phyloP scores from a whole-genome alignment of 2,888 invertebrate species.

The Silvanus unidentatus region DNA sequence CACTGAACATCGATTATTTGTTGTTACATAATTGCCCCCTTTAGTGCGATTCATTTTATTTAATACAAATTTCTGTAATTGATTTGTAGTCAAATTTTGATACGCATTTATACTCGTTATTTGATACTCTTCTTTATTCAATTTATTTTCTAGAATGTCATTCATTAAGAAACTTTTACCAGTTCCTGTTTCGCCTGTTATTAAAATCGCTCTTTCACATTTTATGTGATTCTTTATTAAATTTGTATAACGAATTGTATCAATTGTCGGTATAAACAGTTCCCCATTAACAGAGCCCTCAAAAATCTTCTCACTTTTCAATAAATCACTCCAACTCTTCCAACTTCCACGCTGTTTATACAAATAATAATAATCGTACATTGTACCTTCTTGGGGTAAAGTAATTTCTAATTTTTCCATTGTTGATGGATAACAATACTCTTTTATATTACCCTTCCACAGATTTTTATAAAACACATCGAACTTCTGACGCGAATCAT shows the following conservation, averaged over 20 bases:
- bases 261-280: constrained; percentile 54
- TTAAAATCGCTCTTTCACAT: constrained; percentile 59
- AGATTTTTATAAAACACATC: constrained; percentile 41
- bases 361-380: constrained; percentile 55
- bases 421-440: constrained; percentile 47
- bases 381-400: constrained; percentile 52
- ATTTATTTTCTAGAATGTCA: constrained; percentile 45
- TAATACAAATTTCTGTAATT: constrained; percentile 50
- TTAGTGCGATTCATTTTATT: constrained; percentile 49
- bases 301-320: constrained; percentile 46
- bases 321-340: constrained; percentile 53
- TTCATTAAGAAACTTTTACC: constrained; percentile 58
- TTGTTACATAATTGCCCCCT: constrained; percentile 54
- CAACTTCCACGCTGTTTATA: constrained; percentile 55
- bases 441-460: constrained; percentile 41
- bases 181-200: constrained; percentile 57
- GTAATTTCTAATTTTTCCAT: constrained; percentile 53
- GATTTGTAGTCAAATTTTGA: constrained; percentile 47
- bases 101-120: constrained; percentile 54
- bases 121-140: constrained; percentile 49
- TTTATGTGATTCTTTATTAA: constrained; percentile 52
- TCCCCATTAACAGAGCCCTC: constrained; percentile 43
- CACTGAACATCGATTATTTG: constrained; percentile 49
- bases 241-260: constrained; percentile 51
- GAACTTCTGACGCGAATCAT: constrained; percentile 41